These are phyloP conservation scores for Brotula barbata DNA, from an alignment of 2,797 vertebrate genomes.

Conservation along the genomic window DNA sequence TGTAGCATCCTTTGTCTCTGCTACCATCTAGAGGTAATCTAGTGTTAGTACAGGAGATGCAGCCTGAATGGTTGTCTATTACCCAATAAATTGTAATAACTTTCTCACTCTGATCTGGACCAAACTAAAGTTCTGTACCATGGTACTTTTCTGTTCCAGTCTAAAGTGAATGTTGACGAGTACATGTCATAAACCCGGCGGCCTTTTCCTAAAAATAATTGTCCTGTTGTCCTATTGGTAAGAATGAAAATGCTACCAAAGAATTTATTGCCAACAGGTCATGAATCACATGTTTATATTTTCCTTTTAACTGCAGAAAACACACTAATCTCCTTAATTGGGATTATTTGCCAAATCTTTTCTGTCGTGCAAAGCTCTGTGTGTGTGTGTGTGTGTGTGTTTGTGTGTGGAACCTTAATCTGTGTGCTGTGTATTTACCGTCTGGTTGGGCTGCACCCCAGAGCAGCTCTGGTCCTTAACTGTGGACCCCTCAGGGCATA, in stretches of 20 bases:
- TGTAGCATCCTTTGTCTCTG: too few species aligned
- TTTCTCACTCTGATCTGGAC: too few species aligned
- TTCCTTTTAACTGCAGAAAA: conserved; percentile 49
- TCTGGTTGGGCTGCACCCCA: conserved; percentile 86
- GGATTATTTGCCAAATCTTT: conserved; percentile 61
- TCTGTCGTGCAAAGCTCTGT: conserved; percentile 31
- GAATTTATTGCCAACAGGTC: conserved; percentile 25
- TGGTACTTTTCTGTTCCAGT: too few species aligned
- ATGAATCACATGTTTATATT: conserved; percentile 59
- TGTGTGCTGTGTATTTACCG: conserved; percentile 84
- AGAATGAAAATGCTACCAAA: conserved; percentile 11
- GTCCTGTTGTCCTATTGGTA: conserved; percentile 35
- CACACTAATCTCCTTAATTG: conserved; percentile 58
- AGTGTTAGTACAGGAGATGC: too few species aligned
- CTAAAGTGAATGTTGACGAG: too few species aligned
- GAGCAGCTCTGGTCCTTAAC: conserved; percentile 83
- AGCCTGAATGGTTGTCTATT: too few species aligned
- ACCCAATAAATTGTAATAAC: too few species aligned
- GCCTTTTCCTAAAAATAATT: conserved; percentile 45
- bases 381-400: conserved; percentile 13
- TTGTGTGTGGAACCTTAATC: too few species aligned
- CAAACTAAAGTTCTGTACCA: too few species aligned
- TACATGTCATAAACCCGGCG: too few species aligned
- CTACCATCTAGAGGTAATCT: too few species aligned
- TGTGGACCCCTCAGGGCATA: conserved; percentile 89